A percentile compares a stretch with the other conserved stretches of the same genome.
These are phyloP conservation scores for Osmerus mordax DNA, from an alignment of 2,113 vertebrate species.

Conservation along the genomic window DNA sequence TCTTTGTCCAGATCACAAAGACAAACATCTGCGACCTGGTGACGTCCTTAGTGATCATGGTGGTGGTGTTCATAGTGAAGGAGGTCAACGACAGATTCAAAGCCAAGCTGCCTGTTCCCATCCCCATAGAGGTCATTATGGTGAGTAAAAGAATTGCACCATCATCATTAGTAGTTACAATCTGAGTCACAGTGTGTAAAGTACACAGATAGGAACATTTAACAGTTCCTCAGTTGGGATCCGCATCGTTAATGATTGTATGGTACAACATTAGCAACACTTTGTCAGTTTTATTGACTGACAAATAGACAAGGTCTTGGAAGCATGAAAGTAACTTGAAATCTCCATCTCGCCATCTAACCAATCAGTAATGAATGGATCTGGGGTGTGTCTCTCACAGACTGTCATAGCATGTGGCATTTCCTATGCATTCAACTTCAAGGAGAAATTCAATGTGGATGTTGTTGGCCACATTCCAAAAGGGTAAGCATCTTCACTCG, in stretches of 20 bases:
- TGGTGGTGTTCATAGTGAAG: slow-evolving; percentile 83
- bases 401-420: slow-evolving; percentile 86
- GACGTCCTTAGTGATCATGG: slow-evolving; percentile 81
- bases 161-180: neutral
- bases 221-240: too few species aligned
- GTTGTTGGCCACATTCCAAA: slow-evolving; percentile 79
- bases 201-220: neutral
- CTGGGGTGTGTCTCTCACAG: slow-evolving; percentile 57
- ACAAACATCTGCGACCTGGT: slow-evolving; percentile 88
- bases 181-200: neutral
- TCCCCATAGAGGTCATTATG: slow-evolving; percentile 92
- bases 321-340: neutral
- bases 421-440: slow-evolving; percentile 81
- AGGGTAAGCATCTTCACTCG: slow-evolving; percentile 73
- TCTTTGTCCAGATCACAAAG: slow-evolving; percentile 80
- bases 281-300: too few species aligned
- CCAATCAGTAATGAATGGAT: neutral
- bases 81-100: slow-evolving; percentile 89
- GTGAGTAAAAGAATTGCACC: slow-evolving; percentile 65
- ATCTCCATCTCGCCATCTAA: neutral
- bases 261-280: neutral
- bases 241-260: too few species aligned
- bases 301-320: too few species aligned
- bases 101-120: slow-evolving; percentile 85
- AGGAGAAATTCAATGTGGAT: slow-evolving; percentile 71